These are phyloP conservation scores for Blennius ocellaris DNA, from an alignment of 2,113 vertebrate genomes.

Conservation along the genomic window DNA sequence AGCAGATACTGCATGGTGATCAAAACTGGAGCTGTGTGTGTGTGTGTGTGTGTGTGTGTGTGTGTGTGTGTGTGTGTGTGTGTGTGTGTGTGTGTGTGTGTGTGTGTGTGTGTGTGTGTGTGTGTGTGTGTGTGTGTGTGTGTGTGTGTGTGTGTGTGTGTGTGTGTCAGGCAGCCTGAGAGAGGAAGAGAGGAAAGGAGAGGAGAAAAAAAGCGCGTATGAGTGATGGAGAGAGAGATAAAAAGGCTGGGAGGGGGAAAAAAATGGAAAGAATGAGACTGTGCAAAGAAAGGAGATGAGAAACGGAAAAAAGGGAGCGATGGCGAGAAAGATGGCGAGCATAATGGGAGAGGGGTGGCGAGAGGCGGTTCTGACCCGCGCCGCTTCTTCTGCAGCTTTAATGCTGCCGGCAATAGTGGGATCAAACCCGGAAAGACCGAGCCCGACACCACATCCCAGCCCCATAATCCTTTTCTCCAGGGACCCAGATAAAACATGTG, in stretches of 20 bases:
- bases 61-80: slow-evolving; percentile 29
- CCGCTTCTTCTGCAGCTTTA: slow-evolving; percentile 71
- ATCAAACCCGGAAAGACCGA: slow-evolving; percentile 73
- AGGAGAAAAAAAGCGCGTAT: slow-evolving; percentile 40
- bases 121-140: slow-evolving; percentile 14
- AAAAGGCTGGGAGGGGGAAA: slow-evolving; percentile 49
- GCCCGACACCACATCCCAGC: slow-evolving; percentile 71
- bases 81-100: slow-evolving; percentile 52
- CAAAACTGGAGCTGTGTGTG: slow-evolving; percentile 69
- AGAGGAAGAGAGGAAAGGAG: slow-evolving; percentile 38
- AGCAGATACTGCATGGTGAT: slow-evolving; percentile 76
- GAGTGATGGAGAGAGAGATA: slow-evolving; percentile 71
- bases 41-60: slow-evolving; percentile 14
- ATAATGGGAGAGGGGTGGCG: slow-evolving; percentile 44
- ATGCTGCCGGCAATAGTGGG: slow-evolving; percentile 65
- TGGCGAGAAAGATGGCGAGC: slow-evolving; percentile 53
- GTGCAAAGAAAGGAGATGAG: slow-evolving; percentile 64
- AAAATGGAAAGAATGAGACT: slow-evolving; percentile 58
- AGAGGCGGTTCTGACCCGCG: slow-evolving; percentile 64
- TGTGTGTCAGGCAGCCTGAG: slow-evolving; percentile 52
- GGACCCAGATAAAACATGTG: slow-evolving; percentile 75
- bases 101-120: slow-evolving; percentile 29
- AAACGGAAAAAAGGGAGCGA: slow-evolving; percentile 50
- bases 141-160: slow-evolving; percentile 29
- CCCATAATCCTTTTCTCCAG: slow-evolving; percentile 70